Evolutionary conservation across 2,113 vertebrate species (phyloP).

Genomic region (Lethenteron reissneri): DNA sequence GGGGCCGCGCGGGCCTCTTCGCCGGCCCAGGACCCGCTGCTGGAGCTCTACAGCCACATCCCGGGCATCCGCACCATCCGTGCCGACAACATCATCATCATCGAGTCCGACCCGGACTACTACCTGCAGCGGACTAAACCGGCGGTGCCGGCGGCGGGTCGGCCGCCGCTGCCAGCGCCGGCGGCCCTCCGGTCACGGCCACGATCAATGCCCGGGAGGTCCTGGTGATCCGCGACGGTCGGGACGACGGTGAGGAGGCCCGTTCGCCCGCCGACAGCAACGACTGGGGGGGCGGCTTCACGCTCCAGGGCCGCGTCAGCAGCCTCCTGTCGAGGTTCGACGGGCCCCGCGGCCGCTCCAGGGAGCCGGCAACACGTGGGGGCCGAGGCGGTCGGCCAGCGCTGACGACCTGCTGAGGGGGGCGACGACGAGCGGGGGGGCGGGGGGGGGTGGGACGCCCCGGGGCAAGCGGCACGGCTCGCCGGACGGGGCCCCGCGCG

Average conservation of each 20-base stretch:
- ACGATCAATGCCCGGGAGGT: slow-evolving; percentile 20
- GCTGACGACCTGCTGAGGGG: slow-evolving; percentile 18
- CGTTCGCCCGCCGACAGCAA: slow-evolving; percentile 28
- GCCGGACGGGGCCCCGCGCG: no score
- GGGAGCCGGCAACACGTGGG: slow-evolving; percentile 18
- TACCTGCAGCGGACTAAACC: slow-evolving; percentile 11
- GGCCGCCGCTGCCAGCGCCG: slow-evolving; percentile 14
- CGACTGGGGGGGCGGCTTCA: slow-evolving; percentile 15
- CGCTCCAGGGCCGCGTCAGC: slow-evolving; percentile 42
- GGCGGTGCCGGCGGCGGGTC: neutral
- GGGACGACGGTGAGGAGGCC: slow-evolving; percentile 30
- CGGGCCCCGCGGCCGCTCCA: slow-evolving; percentile 10
- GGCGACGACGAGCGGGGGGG: no score
- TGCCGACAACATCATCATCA: slow-evolving; percentile 71
- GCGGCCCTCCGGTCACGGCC: slow-evolving; percentile 22
- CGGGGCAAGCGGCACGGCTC: no score
- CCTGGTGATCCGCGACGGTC: slow-evolving; percentile 47
- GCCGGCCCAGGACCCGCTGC: slow-evolving; percentile 36
- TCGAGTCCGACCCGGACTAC: slow-evolving; percentile 51
- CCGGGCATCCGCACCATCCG: slow-evolving; percentile 63
- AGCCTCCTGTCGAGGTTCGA: slow-evolving; percentile 68
- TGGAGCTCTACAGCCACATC: slow-evolving; percentile 51
- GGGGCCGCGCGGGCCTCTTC: slow-evolving; percentile 18
- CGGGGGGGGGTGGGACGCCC: no score
- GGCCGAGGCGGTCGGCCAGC: slow-evolving; percentile 32